Conservation (phyloP, 2,797 vertebrate species). For the Cyprinella venusta region DNA sequence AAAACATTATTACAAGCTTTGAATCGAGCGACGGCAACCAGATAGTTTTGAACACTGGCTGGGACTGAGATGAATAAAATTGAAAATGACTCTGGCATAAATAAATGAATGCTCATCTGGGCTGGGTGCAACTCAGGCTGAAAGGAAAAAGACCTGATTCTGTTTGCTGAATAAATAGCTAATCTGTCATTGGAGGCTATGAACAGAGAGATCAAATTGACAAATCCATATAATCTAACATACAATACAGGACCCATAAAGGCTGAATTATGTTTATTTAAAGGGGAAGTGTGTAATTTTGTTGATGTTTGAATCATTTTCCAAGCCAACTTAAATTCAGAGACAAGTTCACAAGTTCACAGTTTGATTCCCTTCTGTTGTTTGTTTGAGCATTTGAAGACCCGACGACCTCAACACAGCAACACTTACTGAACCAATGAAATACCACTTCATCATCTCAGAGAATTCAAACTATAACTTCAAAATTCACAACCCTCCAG, state of each 20-base stretch:
- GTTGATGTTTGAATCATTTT: background rate
- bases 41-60: too few species aligned
- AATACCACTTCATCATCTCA: constrained; percentile 12
- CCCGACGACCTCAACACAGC: background rate
- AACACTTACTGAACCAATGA: background rate
- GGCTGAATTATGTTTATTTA: background rate
- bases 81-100: constrained; percentile 52
- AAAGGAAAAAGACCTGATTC: background rate
- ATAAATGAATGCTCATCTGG: constrained; percentile 48
- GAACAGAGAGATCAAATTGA: too few species aligned
- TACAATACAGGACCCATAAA: background rate
- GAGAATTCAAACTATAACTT: background rate
- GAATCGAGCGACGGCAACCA: too few species aligned
- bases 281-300: background rate
- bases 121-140: background rate
- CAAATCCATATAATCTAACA: background rate
- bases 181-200: background rate
- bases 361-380: background rate
- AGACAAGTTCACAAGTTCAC: background rate
- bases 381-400: background rate
- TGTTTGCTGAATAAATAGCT: too few species aligned
- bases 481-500: background rate
- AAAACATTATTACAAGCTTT: too few species aligned
- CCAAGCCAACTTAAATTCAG: background rate
- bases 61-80: constrained; percentile 40